Evolutionary conservation across 1,140 invertebrate species (phyloP).

Genomic region (Aphelenchoides avenae): DNA sequence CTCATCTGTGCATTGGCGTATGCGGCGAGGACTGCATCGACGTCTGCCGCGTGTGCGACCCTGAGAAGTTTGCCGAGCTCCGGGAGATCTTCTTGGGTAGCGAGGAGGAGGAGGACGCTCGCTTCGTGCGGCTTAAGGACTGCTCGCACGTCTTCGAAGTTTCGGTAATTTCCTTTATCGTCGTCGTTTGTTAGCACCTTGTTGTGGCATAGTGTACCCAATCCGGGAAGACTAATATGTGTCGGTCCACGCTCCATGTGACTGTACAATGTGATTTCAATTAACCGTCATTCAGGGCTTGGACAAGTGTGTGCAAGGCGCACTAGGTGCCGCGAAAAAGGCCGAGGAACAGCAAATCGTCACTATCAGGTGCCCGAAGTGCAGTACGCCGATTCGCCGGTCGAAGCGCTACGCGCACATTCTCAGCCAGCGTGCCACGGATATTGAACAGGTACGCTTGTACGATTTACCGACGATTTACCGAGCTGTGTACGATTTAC

Average conservation of each 20-base stretch:
- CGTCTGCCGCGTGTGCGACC: slow-evolving; percentile 39
- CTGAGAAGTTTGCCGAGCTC: slow-evolving; percentile 40
- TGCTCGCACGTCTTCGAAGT: slow-evolving; percentile 54
- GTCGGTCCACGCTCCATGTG: too few species aligned
- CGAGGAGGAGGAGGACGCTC: slow-evolving; percentile 58
- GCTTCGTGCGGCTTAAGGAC: slow-evolving; percentile 47
- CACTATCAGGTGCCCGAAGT: slow-evolving; percentile 6
- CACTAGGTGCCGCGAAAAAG: not conserved
- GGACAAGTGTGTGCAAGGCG: not conserved
- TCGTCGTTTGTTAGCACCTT: too few species aligned
- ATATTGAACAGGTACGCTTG: slow-evolving; percentile 28
- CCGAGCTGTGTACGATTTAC: too few species aligned
- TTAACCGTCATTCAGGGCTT: not conserved
- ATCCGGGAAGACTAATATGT: too few species aligned
- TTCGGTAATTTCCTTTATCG: slow-evolving; percentile 8
- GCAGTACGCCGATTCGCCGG: slow-evolving; percentile 19
- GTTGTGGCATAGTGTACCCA: too few species aligned
- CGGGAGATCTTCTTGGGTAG: slow-evolving; percentile 60
- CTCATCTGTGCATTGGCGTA: slow-evolving; percentile 34
- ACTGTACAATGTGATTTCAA: slow-evolving; percentile 1
- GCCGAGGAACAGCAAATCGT: slow-evolving; percentile 23
- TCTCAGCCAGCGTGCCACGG: slow-evolving; percentile 14
- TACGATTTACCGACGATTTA: too few species aligned
- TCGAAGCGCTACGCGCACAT: slow-evolving; percentile 24
- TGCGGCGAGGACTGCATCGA: slow-evolving; percentile 59